Conservation (phyloP, 2,888 invertebrate species). For the Leucophenga maculata region DNA sequence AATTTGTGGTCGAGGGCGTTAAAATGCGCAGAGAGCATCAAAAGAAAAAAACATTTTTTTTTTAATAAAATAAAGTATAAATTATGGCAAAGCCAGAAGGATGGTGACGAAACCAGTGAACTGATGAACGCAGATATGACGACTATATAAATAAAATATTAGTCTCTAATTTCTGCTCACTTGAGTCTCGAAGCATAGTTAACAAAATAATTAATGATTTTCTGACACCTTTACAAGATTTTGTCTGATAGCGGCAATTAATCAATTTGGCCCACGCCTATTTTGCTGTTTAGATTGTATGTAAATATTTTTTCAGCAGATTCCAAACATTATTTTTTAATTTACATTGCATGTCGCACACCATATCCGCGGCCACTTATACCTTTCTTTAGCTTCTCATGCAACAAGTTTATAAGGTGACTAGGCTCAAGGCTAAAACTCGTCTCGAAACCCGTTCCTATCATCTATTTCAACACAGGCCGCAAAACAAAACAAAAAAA, state of each 20-base stretch:
- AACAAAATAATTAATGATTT: background rate
- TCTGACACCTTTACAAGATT: background rate
- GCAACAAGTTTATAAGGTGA: slow-evolving; percentile 43
- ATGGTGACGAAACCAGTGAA: background rate
- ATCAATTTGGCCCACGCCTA: background rate
- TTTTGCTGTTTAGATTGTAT: background rate
- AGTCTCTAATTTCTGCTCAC: too few species aligned
- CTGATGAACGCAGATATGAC: slow-evolving; percentile 32
- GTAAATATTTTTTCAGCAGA: background rate
- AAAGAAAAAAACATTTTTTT: too few species aligned
- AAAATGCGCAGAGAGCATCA: background rate
- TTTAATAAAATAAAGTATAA: too few species aligned
- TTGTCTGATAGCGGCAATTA: background rate
- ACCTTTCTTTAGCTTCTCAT: background rate
- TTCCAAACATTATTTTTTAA: too few species aligned
- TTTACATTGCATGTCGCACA: background rate
- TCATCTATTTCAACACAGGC: slow-evolving; percentile 41
- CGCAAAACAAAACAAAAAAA: slow-evolving; percentile 37
- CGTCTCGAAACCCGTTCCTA: slow-evolving; percentile 29
- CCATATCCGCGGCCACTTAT: background rate
- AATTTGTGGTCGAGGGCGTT: slow-evolving; percentile 45
- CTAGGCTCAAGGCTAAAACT: slow-evolving; percentile 47
- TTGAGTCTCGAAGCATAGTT: too few species aligned
- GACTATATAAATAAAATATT: slow-evolving; percentile 35
- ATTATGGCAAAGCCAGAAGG: background rate